Conservation (phyloP, 1,140 invertebrate genomes). For the Cephus cinctus region DNA sequence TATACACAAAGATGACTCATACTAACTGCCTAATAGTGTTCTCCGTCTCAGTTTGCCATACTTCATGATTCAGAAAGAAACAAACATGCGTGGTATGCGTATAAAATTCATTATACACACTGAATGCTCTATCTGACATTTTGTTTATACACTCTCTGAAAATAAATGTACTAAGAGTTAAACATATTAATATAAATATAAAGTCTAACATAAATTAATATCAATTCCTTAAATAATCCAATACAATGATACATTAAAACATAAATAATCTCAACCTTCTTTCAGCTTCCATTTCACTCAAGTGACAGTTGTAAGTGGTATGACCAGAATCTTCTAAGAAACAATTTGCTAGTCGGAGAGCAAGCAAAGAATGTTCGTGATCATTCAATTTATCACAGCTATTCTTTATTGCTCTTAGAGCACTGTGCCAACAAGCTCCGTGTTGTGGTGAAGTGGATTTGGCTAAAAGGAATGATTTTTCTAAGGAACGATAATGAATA, state of each 20-base stretch:
- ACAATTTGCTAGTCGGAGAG: conserved; percentile 67
- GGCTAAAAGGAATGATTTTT: conserved; percentile 21
- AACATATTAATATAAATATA: too few species aligned
- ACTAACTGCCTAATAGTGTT: conserved; percentile 54
- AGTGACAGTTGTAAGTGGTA: conserved; percentile 56
- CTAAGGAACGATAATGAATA: conserved; percentile 2
- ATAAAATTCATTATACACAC: conserved; percentile 67
- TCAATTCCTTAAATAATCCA: too few species aligned
- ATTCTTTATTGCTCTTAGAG: conserved; percentile 55
- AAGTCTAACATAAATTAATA: too few species aligned
- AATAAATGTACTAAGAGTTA: conserved; percentile 1
- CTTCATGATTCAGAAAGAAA: conserved; percentile 64
- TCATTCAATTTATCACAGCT: conserved; percentile 63
- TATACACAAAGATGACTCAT: conserved; percentile 22
- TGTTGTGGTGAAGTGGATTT: conserved; percentile 56
- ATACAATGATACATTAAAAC: too few species aligned
- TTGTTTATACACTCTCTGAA: conserved; percentile 57
- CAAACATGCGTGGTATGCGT: conserved; percentile 71
- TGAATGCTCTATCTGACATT: conserved; percentile 62
- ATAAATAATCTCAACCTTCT: conserved; percentile 29
- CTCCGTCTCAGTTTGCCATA: conserved; percentile 67
- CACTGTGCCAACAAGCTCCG: conserved; percentile 65
- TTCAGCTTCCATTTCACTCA: conserved; percentile 39
- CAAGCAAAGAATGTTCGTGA: conserved; percentile 61
- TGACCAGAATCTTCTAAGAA: conserved; percentile 65